Conservation (phyloP, 2,888 invertebrate species). For the Diachrysia chrysitis region DNA sequence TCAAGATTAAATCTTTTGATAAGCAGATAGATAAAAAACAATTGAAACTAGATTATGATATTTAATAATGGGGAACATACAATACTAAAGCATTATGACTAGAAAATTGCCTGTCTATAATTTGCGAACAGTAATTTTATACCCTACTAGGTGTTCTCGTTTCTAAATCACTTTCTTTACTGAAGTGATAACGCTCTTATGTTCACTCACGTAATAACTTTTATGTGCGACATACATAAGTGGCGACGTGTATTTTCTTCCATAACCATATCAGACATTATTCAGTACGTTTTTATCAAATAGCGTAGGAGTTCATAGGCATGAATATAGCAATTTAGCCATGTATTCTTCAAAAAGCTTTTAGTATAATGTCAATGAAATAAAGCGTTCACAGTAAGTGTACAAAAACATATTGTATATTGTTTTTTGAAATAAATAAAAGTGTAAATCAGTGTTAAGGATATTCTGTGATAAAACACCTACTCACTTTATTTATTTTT, state of each 20-base stretch:
- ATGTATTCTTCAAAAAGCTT: slow-evolving; percentile 3
- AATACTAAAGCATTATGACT: slow-evolving; percentile 28
- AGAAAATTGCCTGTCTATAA: slow-evolving; percentile 32
- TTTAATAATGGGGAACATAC: slow-evolving; percentile 29
- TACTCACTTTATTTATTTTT: no score
- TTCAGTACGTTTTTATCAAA: neutral
- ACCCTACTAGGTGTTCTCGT: slow-evolving; percentile 27
- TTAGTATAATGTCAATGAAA: neutral
- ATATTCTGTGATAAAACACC: no score
- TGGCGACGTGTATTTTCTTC: neutral
- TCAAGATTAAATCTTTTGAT: slow-evolving; percentile 27
- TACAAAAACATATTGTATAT: neutral
- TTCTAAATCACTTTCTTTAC: slow-evolving; percentile 7
- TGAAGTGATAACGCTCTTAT: neutral
- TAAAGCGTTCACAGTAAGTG: neutral
- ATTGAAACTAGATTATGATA: slow-evolving; percentile 34
- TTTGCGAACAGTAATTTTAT: slow-evolving; percentile 29
- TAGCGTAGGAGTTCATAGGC: neutral
- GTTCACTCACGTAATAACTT: neutral
- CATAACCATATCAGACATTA: neutral
- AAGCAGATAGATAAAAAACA: slow-evolving; percentile 19
- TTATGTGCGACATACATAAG: neutral
- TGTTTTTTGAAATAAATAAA: neutral
- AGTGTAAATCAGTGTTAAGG: no score
- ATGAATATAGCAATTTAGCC: neutral